Base-by-base conservation (phyloP, 2,888 invertebrate species). In the Tineola bisselliella region DNA sequence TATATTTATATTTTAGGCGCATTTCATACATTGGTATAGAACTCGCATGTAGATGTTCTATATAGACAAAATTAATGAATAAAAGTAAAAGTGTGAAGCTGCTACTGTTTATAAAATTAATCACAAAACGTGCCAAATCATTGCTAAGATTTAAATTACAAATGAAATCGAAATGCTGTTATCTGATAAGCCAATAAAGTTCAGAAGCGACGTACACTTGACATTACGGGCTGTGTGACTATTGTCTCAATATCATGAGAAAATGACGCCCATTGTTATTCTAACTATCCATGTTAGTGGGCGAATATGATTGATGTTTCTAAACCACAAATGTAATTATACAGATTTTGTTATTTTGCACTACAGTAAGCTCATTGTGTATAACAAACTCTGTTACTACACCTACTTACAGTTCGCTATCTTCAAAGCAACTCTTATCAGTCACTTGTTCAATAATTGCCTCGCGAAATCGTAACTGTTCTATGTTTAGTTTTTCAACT, bases 191-290 rank as follows among this genome's bases (percentile, higher is more conserved):
- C 19, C 6, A 30, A 52, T 52, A 52, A 56, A 19, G 18, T 25
- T 18, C 56, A 25, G 56, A 56, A 56, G 56, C 52, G 13, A 4
- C 52, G 15, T 63, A 66, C 64, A 64, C 65, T 65, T 66, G 65
- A 65, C 65, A 64, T 62, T 43, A 66, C 63, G 68, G 69, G 4
- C 15, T 11, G 25, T 13, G 2, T 12, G 38, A 38, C 38, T 38
- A 38, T 73, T 73, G 74, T 73, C 66, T 63, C 62, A 62, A 19
- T 61, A 64, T 65, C 65, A 17, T 68, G 67, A 63, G 67, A 69
- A 70, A 62, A 48, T 17, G 63, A 60, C 61, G 61, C 19, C 60
- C 52, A 61, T 62, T 65, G 63, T 64, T 62, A 63, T 8, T 43
- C 44, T 15, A 60, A 61, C 60, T 61, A 60, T 54, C 44, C 52